Percentiles rank a stretch among this genome's conserved stretches.
These are phyloP conservation scores for Parthenolecanium corni DNA, from an alignment of 2,888 invertebrate genomes.

Conservation along the genomic window DNA sequence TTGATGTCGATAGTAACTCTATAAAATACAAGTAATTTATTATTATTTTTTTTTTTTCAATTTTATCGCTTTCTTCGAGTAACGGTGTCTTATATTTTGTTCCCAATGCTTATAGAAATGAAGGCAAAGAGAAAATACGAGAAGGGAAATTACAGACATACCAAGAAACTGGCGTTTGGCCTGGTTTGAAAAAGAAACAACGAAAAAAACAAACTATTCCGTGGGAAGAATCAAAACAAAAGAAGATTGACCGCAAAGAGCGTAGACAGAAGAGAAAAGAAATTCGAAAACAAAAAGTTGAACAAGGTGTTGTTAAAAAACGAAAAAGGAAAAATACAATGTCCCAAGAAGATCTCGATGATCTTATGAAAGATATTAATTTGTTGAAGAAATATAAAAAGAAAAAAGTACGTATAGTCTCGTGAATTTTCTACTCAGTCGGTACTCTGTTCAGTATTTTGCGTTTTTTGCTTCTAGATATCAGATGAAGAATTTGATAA, in stretches of 20 bases:
- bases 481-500: constrained; percentile 42
- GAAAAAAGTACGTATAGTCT: constrained; percentile 46
- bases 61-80: background rate
- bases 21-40: constrained; percentile 52
- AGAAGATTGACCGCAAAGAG: constrained; percentile 52
- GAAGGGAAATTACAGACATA: constrained; percentile 58
- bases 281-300: constrained; percentile 43
- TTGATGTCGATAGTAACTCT: constrained; percentile 56
- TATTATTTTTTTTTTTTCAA: background rate
- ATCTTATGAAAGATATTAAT: constrained; percentile 66
- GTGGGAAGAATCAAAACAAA: constrained; percentile 66
- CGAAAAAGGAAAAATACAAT: constrained; percentile 46
- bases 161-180: constrained; percentile 64
- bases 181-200: constrained; percentile 44
- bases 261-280: constrained; percentile 52
- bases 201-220: constrained; percentile 52
- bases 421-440: background rate
- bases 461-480: constrained; percentile 38
- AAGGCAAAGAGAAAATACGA: constrained; percentile 61
- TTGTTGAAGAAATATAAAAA: constrained; percentile 76
- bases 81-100: background rate
- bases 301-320: constrained; percentile 42
- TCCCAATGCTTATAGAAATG: constrained; percentile 42
- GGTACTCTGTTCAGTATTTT: background rate
- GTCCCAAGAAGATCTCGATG: constrained; percentile 60